These are phyloP conservation scores for Hypselothyrea guttata DNA, from an alignment of 2,888 invertebrate genomes.

Conservation along the genomic window DNA sequence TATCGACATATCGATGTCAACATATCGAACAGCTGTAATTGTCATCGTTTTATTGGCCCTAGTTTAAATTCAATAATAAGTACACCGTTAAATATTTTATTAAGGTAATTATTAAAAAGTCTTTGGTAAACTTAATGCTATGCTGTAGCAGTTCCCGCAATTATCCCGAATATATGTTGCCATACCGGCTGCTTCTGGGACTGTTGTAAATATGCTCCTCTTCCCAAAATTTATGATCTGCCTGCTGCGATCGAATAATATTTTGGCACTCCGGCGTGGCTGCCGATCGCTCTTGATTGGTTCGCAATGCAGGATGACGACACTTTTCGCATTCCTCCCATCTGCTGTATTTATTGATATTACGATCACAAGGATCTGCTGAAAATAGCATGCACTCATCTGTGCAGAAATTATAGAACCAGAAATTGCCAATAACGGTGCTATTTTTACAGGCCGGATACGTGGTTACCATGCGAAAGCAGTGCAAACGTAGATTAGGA, in stretches of 20 bases:
- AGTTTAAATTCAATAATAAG: too few species aligned
- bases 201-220: slow-evolving; percentile 13
- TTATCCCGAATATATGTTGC: slow-evolving; percentile 25
- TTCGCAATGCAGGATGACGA: slow-evolving; percentile 41
- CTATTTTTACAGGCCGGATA: slow-evolving; percentile 47
- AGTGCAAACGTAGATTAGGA: slow-evolving; percentile 36
- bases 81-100: too few species aligned
- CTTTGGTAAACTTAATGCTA: too few species aligned
- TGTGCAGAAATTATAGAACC: slow-evolving; percentile 77
- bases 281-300: slow-evolving; percentile 25
- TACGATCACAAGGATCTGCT: slow-evolving; percentile 71
- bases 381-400: slow-evolving; percentile 76
- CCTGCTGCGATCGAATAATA: slow-evolving; percentile 23
- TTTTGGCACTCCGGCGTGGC: slow-evolving; percentile 42
- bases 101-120: too few species aligned
- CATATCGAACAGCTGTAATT: too few species aligned
- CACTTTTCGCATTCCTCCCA: slow-evolving; percentile 69
- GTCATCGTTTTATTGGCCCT: too few species aligned
- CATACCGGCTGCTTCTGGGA: slow-evolving; percentile 13
- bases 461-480: slow-evolving; percentile 64
- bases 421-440: slow-evolving; percentile 80
- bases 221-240: slow-evolving; percentile 23
- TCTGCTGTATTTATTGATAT: slow-evolving; percentile 69
- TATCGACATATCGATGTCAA: too few species aligned
- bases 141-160: too few species aligned